Base-by-base conservation (phyloP, 2,888 invertebrate genomes). In the Drosophila leonis region DNA sequence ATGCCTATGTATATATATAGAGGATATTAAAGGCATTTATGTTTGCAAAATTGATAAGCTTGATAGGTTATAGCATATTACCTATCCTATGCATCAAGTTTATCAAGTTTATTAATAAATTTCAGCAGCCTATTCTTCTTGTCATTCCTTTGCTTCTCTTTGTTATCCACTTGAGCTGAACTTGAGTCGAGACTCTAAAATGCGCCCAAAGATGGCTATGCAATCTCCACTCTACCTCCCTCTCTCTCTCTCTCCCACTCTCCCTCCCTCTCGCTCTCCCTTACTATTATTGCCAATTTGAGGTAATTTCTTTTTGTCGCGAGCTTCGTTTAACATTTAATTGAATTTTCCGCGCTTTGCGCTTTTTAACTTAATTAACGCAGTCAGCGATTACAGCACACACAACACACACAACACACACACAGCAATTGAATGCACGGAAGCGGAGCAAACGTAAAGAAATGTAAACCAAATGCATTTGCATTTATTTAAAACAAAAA, bases 291-390 rank as follows among this genome's bases (percentile, higher is more conserved):
- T 62, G 75, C 46, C 57, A 78, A 78, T 78, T 78, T 61, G 64
- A 72, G 72, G 63, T 51, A 42, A 57, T 86, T 70, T 83, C 62
- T 69, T 61, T 62, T 62, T 49, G 75, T 82, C 67, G 60, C 82
- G 46, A 62, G 70, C 69, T 86, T 69, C 80, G 80, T 65, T 78
- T 44, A 67, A 66, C 78, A 66, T 64, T 77, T 76, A 56, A 80
- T 78, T 83, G 62, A 59, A 65, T 65, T 80, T 73, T 60, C 42
- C 65, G 79, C 65, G 51, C 13, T 56, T 71, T 71, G 71, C 51
- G 31, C 46, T 55, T 65, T 49, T 67, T 37, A 82, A 69, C 71
- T 77, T 84, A 79, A 83, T 83, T 83, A 84, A 82, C 80, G 82
- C 85, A 81, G 85, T 61, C 74, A 65, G 52, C 75, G 54, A 49